A percentile compares a stretch with the other conserved stretches of the same genome.
Evolutionary conservation across 2,113 vertebrate species (phyloP).

Genomic region (Equus quagga): DNA sequence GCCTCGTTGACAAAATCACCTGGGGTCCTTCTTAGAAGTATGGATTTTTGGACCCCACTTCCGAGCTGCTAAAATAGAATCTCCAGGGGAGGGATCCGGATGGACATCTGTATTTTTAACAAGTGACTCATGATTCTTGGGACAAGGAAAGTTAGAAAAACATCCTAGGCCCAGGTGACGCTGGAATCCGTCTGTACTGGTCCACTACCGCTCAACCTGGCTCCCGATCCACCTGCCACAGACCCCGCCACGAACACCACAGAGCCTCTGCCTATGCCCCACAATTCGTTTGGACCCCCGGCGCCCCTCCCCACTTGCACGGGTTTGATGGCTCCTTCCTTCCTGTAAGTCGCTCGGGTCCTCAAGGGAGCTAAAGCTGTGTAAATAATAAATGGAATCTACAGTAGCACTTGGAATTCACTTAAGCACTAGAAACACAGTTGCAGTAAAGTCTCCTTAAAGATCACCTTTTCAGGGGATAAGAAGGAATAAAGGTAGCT

Average conservation of each 20-base stretch:
- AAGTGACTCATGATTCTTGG: slow-evolving; percentile 42
- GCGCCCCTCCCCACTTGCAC: not conserved
- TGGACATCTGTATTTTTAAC: slow-evolving; percentile 41
- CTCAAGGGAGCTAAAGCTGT: slow-evolving; percentile 63
- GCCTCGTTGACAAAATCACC: slow-evolving; percentile 5
- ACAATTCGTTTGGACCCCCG: rapidly evolving
- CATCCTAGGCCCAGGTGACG: not conserved
- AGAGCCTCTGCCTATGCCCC: not conserved
- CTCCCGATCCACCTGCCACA: too few relatives aligned
- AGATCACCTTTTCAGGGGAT: slow-evolving; percentile 48
- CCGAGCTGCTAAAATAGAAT: slow-evolving; percentile 12
- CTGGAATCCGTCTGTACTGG: not conserved
- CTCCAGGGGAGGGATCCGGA: not conserved
- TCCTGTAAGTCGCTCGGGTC: slow-evolving; percentile 52
- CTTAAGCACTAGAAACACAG: slow-evolving; percentile 68
- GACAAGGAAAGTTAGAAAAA: slow-evolving; percentile 27
- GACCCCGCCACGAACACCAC: not conserved
- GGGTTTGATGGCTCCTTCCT: slow-evolving; percentile 23
- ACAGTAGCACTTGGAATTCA: slow-evolving; percentile 76
- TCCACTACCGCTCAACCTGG: not conserved
- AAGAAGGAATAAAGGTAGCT: slow-evolving; percentile 12
- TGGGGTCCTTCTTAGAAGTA: not conserved
- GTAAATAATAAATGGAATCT: slow-evolving; percentile 84
- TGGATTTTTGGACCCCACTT: not conserved
- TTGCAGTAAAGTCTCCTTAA: slow-evolving; percentile 32